Evolutionary conservation across 1,140 invertebrate genomes (phyloP), one percentile per base, ranked within the genome.

Genomic region (Papilio polytes): DNA sequence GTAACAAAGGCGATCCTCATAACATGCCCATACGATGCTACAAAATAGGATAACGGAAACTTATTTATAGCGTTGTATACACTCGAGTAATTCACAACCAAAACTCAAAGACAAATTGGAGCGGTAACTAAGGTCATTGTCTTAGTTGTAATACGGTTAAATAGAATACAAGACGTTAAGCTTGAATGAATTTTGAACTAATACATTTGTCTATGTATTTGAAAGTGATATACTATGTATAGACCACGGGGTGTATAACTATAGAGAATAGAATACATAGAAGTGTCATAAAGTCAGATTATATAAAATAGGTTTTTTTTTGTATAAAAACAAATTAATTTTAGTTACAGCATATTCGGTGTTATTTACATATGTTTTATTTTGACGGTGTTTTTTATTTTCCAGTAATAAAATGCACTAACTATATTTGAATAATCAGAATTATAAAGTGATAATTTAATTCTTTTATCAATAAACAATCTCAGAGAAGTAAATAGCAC

Each of bases 71-170:
- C 13, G 10, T 51, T 4, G 13, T 48, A 56, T 20, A 8, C 18
- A 8, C n/a, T 20, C 15, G 7, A 56, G 53, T 20, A 56, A 56
- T 10, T 56, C 18, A 73, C 13, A 46, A 31, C 3, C 20, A 22
- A 26, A 70, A 26, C 63, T 70, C 31, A 31, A 18, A 70, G 26
- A 73, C 72, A 73, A 73, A 73, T 73, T 18, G 41, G 36, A 73
- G 72, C 36, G 41, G 44, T 73, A 73, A 73, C 8, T 1, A 56
- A 56, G 53, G 53, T 7, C n/a, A 56, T 56, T 56, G 53, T 56
- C 18, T 56, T 56, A 56, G 53, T 56, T 56, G 53, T 56, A 56
- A 56, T 18, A 56, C 18, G 53, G 18, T 56, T n/a, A 18, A 56
- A 53, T 15, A 15, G 15, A 51, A 51, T 15, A 13, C 13, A 51